Evolutionary conservation across 2,113 vertebrate species (phyloP).

Genomic region (Megaceryle torquata): DNA sequence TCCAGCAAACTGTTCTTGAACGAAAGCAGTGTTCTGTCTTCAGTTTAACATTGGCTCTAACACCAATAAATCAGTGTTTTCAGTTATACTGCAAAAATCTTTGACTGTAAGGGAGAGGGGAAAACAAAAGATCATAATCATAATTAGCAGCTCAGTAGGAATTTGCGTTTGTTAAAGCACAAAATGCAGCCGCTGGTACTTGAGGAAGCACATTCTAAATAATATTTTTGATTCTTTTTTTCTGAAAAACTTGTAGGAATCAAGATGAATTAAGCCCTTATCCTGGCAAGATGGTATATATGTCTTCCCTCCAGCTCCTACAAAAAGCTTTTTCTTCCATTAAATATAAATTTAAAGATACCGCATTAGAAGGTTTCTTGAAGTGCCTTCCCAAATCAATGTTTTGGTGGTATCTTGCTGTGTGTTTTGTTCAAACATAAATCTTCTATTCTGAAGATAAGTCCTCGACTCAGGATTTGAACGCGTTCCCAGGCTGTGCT

Average conservation of each 20-base stretch:
- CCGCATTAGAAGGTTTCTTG: neutral
- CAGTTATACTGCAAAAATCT: neutral
- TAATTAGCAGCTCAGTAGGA: neutral
- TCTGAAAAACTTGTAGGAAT: neutral
- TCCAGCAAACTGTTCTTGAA: conserved; percentile 38
- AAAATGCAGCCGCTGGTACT: neutral
- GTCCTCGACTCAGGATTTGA: neutral
- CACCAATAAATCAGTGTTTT: neutral
- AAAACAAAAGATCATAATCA: neutral
- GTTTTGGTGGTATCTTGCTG: neutral
- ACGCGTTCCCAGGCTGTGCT: neutral
- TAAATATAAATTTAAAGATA: neutral
- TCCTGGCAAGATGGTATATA: neutral
- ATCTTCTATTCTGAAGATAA: neutral
- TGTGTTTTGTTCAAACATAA: neutral
- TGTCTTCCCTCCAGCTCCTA: neutral
- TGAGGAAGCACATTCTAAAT: neutral
- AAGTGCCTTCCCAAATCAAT: neutral
- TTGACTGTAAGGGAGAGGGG: neutral
- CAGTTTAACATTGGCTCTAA: neutral
- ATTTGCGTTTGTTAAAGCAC: neutral
- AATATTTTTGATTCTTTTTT: neutral
- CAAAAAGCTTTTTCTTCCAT: neutral
- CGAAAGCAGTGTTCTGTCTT: neutral
- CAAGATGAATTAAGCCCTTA: neutral